phyloP scores from a whole-genome alignment of 2,797 vertebrate species.

The Nannoperca australis region DNA sequence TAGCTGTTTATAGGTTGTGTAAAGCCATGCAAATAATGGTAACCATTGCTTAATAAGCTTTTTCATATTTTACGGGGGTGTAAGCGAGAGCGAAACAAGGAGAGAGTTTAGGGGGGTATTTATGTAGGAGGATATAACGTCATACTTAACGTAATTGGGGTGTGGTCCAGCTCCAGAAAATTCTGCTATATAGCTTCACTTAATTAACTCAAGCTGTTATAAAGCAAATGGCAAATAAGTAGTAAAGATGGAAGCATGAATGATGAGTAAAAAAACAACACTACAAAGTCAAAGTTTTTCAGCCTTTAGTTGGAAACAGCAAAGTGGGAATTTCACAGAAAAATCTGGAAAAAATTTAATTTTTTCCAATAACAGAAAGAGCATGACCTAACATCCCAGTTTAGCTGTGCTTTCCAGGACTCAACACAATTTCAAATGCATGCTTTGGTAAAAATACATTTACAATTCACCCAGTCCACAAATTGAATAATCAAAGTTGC shows the following conservation, averaged over 20 bases:
- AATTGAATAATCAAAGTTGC: background rate
- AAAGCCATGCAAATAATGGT: background rate
- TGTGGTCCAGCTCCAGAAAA: too few species aligned
- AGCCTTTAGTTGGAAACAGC: background rate
- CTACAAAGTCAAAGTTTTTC: background rate
- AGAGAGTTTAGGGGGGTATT: too few species aligned
- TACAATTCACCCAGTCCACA: background rate
- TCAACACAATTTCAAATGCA: background rate
- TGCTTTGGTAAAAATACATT: constrained; percentile 1
- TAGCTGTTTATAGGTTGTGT: background rate
- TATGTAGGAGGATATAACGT: too few species aligned
- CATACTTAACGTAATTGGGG: too few species aligned
- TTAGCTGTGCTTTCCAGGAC: background rate
- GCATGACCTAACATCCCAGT: background rate
- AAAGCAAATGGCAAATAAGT: background rate
- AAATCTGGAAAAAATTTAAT: background rate
- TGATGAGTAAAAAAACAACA: background rate
- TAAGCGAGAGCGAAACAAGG: too few species aligned
- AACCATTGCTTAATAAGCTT: constrained; percentile 6
- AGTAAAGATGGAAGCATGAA: background rate
- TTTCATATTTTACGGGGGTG: background rate
- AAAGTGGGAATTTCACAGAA: background rate
- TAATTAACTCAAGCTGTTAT: background rate
- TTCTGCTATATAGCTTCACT: background rate
- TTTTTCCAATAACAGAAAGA: background rate